Base-by-base conservation (phyloP, 2,888 invertebrate genomes). In the Anaspis maculata region DNA sequence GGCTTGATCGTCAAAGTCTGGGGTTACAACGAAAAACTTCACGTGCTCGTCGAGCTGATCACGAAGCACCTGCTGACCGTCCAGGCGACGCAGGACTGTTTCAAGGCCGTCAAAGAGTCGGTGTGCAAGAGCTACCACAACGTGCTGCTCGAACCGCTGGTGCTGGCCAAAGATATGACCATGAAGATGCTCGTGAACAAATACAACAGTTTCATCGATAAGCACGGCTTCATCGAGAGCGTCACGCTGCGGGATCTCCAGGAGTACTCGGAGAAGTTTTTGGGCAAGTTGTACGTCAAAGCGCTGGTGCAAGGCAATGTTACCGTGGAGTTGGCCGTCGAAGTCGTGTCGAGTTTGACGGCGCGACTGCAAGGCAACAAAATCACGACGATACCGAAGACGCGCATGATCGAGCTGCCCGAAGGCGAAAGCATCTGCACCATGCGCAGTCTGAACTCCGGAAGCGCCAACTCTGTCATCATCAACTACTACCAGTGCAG, bases 401-500 rank as follows among this genome's bases (percentile, higher is more conserved):
- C n/a, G n/a, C n/a, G n/a, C n/a, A n/a, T n/a, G n/a, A n/a, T n/a
- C n/a, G n/a, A n/a, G n/a, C n/a, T 90, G 30, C 85, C 87, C 0
- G 58, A 67, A 15, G 85, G 86, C 5, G 73, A 76, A 42, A 72
- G 70, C 27, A 79, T 72, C 46, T 72, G 83, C 32, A 72, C 79
- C 25, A 73, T 86, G 23, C 62, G 72, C 51, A 81, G 82, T 14
- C 74, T 88, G 32, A 87, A 89, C 63, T 64, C 67, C 3, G 68
- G 71, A 3, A 88, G 90, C 47, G 69, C 76, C 1, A 92, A 91
- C 66, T 87, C 87, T 9, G 76, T 84, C 33, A 75, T 90, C 19
- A 79, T 79, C 7, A 89, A 90, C 69, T 90, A 89, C 65, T 94
- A 90, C 66, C 92, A 92, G 62, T 75, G 76, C 12, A 83, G 79